These are phyloP conservation scores for Origma solitaria DNA, from an alignment of 2,113 vertebrate genomes.

Conservation along the genomic window DNA sequence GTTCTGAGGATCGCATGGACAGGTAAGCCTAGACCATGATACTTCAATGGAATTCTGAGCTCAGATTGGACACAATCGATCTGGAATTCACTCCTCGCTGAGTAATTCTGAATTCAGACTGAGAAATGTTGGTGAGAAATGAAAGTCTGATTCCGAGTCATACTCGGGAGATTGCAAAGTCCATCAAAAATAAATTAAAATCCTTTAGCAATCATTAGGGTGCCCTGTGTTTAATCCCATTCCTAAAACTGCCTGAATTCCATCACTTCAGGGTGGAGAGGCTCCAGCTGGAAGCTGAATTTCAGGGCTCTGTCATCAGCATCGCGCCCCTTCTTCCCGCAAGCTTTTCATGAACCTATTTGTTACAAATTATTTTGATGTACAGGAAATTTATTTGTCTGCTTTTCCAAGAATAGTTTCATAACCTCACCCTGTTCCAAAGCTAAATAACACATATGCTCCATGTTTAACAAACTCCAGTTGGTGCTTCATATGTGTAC, in stretches of 20 bases:
- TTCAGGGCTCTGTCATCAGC: neutral
- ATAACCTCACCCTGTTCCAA: slow-evolving; percentile 3
- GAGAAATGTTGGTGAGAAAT: fast-evolving
- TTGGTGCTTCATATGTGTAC: slow-evolving; percentile 1
- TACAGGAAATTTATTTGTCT: neutral
- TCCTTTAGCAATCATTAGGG: neutral
- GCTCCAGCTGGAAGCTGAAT: neutral
- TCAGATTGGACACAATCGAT: neutral
- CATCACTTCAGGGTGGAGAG: neutral
- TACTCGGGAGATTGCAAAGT: neutral
- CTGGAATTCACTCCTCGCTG: neutral
- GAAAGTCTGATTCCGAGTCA: neutral
- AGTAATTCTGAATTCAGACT: neutral
- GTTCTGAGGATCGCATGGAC: neutral
- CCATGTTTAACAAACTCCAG: slow-evolving; percentile 37
- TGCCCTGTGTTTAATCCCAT: neutral
- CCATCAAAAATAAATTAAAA: neutral
- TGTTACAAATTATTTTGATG: neutral
- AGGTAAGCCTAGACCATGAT: neutral
- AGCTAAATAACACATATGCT: slow-evolving; percentile 22
- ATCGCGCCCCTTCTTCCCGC: neutral
- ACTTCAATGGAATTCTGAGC: neutral
- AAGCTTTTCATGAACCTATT: neutral
- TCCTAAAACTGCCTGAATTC: neutral
- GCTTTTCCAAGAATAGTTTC: neutral